Base-by-base conservation (phyloP, 2,888 invertebrate species). In the Ophioninae sp. region DNA sequence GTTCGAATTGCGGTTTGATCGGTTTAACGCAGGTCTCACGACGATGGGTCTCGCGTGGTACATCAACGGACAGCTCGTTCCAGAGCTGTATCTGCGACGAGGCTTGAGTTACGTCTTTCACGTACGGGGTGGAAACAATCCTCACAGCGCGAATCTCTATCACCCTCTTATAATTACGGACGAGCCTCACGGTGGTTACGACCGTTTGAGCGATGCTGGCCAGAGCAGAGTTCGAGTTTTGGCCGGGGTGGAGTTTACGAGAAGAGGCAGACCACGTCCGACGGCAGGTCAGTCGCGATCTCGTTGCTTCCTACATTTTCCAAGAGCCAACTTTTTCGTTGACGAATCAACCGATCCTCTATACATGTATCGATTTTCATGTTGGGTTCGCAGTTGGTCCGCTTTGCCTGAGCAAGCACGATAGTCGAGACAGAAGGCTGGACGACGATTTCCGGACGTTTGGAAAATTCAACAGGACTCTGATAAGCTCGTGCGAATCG, bases 81-180 rank as follows among this genome's bases (percentile, higher is more conserved):
- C 98, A 0, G 98, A 98, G 92, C 93, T 99, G 84, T 98, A 97
- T 94, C 94, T 99, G 88, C 95, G 97, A 83, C 94, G 98, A 76
- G 98, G 98, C 0, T 94, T 97, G 79, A 96, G 95, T 0, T 99
- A 99, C 93, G 96, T 95, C 17, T 97, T 99, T 91, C 95, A 95
- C 90, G 96, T 96, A 73, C 93, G 94, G 84, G 98, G 98, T 65
- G 98, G 98, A 20, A 97, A 97, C 90, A 97, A 98, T 94, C 97
- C 98, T 61, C 97, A 98, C 92, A 96, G 96, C 87, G 95, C 97
- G 2, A 95, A 96, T 86, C 95, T 95, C 91, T 98, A 98, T 93
- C 98, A 98, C 94, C 98, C 98, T 0, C 93, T 98, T 81, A 96
- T 98, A 79, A 96, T 98, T 85, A 97, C 98, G 0, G 96, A 96